Percentiles rank a stretch among this genome's conserved stretches.
phyloP scores from a whole-genome alignment of 2,113 vertebrate species.

The Ptilorrhoa leucosticta region DNA sequence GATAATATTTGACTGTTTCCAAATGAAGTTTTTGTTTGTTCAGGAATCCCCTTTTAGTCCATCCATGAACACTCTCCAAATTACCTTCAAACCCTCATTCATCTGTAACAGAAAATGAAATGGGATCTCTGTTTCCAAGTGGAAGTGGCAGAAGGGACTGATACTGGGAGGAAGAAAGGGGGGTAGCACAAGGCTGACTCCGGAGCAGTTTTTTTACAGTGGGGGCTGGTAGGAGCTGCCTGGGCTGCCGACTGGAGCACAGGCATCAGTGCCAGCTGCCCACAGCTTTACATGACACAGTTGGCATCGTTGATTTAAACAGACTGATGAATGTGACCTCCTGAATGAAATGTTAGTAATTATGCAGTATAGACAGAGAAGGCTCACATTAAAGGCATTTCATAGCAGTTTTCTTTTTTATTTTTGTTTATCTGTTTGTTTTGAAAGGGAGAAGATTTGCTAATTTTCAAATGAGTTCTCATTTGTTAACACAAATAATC shows the following conservation, averaged over 20 bases:
- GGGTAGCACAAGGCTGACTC: background rate
- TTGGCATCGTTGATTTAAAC: background rate
- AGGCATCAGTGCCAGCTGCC: background rate
- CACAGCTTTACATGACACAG: background rate
- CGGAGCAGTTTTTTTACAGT: fast-evolving
- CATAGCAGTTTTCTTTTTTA: background rate
- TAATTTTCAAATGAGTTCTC: background rate
- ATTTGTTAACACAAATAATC: background rate
- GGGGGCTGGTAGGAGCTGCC: background rate
- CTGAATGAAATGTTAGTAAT: background rate
- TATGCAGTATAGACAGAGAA: background rate
- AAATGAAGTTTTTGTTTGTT: background rate
- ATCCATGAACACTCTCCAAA: background rate
- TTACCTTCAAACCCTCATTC: background rate
- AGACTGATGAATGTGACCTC: slow-evolving; percentile 5
- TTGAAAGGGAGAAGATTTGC: background rate
- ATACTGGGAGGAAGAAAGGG: background rate
- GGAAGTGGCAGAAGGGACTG: background rate
- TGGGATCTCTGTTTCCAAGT: background rate
- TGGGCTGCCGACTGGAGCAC: background rate
- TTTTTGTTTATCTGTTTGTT: background rate
- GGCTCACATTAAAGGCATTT: background rate
- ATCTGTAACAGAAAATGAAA: background rate
- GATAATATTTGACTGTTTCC: background rate
- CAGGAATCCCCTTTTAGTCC: background rate